A percentile compares a stretch with the other conserved stretches of the same genome.
These are phyloP conservation scores for Desmophyllum pertusum DNA, from an alignment of 92 coral and sea anemone species.

Conservation along the genomic window DNA sequence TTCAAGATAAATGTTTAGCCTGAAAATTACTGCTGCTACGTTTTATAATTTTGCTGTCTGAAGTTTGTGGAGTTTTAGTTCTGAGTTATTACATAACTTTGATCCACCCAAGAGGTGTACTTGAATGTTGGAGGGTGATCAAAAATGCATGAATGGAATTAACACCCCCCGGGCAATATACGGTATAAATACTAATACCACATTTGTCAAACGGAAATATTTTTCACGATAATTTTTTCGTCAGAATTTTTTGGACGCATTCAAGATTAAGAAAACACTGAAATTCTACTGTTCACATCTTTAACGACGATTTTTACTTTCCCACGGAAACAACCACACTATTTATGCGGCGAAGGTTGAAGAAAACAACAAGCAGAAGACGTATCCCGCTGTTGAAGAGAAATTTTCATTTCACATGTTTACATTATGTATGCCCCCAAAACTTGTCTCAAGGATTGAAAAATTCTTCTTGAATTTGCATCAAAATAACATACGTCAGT, in stretches of 20 bases:
- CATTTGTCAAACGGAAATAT: conserved; percentile 14
- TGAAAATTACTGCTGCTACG: not conserved
- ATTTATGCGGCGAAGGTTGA: not conserved
- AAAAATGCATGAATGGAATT: conserved; percentile 30
- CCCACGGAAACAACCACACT: conserved; percentile 6
- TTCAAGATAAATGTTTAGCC: not conserved
- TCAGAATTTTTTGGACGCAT: not conserved
- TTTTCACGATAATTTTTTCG: not conserved
- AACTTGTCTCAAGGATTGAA: conserved; percentile 4
- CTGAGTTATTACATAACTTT: not conserved
- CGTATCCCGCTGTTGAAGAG: conserved; percentile 28
- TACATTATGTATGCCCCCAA: not conserved
- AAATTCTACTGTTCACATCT: not conserved
- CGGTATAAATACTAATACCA: not conserved
- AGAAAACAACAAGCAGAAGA: conserved; percentile 6
- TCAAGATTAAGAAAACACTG: not conserved
- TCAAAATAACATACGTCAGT: conserved; percentile 24
- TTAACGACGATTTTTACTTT: not conserved
- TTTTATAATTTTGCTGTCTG: not conserved
- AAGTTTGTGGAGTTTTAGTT: not conserved
- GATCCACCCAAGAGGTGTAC: not conserved
- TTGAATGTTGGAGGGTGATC: not conserved
- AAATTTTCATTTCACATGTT: conserved; percentile 40
- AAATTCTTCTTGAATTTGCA: conserved; percentile 19
- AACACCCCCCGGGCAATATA: conserved; percentile 17